These are phyloP conservation scores for Coracias cyanogaster DNA, from an alignment of 2,797 vertebrate species.

Conservation along the genomic window DNA sequence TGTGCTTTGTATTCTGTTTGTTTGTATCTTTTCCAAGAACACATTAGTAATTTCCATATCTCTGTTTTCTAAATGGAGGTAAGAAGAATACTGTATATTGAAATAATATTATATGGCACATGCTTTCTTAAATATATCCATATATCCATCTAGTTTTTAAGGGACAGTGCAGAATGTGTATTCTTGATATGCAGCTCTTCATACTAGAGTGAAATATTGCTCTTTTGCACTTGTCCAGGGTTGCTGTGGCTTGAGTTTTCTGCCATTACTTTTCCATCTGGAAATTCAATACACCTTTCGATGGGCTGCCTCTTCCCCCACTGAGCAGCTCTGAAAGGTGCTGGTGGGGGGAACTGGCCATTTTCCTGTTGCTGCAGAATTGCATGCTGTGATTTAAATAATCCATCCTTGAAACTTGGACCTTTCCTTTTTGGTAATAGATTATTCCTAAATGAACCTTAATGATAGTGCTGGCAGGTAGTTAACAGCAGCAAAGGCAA, in stretches of 20 bases:
- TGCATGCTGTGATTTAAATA: constrained; percentile 52
- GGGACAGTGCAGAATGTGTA: neutral
- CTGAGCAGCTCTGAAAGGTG: constrained; percentile 42
- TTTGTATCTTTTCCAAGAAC: neutral
- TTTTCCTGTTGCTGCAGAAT: constrained; percentile 15
- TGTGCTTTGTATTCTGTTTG: neutral
- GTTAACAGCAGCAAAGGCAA: constrained; percentile 14
- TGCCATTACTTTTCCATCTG: constrained; percentile 60
- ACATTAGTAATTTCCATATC: neutral
- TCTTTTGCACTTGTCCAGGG: constrained; percentile 30
- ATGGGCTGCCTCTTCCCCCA: constrained; percentile 27
- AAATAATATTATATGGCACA: neutral
- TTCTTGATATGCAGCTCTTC: neutral
- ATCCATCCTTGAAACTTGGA: constrained; percentile 23
- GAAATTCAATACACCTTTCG: constrained; percentile 55
- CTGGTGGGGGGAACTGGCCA: neutral
- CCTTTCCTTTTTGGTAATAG: constrained; percentile 31
- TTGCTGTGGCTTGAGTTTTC: constrained; percentile 22
- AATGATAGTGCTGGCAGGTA: constrained; percentile 39
- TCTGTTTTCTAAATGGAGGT: neutral
- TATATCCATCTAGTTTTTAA: neutral
- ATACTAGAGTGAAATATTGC: neutral
- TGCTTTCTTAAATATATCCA: neutral
- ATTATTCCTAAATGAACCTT: constrained; percentile 50
- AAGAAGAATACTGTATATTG: neutral